Conservation (phyloP, 1,140 invertebrate genomes). For the Cydia splendana region DNA sequence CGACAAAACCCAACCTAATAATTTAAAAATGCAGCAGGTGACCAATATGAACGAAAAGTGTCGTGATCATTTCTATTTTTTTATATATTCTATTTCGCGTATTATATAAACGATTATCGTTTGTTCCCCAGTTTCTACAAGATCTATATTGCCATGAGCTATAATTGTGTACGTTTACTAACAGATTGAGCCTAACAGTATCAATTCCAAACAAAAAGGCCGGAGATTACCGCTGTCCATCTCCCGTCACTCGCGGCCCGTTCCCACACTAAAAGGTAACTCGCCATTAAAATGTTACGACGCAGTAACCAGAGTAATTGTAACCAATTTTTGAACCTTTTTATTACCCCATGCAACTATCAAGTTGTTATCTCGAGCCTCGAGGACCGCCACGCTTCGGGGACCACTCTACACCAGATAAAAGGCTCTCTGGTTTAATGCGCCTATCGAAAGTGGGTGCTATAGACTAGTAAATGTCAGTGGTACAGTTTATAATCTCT, state of each 20-base stretch:
- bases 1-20: no score
- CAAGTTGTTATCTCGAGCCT: constrained; percentile 66
- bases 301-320: constrained; percentile 67
- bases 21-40: no score
- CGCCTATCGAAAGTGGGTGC: constrained; percentile 37
- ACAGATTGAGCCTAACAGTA: not conserved
- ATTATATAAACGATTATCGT: no score
- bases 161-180: not conserved
- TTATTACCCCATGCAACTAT: constrained; percentile 71
- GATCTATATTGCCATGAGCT: not conserved
- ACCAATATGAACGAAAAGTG: no score
- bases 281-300: constrained; percentile 71
- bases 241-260: constrained; percentile 34
- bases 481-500: not conserved
- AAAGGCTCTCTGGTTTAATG: constrained; percentile 39
- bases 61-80: no score
- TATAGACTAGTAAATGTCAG: constrained; percentile 1
- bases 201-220: constrained; percentile 18
- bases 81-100: no score
- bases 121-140: no score
- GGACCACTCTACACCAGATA: constrained; percentile 41
- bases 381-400: constrained; percentile 49
- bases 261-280: constrained; percentile 64
- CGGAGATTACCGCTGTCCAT: constrained; percentile 37
- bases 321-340: constrained; percentile 70